Evolutionary conservation across 2,888 invertebrate genomes (phyloP), one percentile per base, ranked within the genome.

Genomic region (Protonemura montana): DNA sequence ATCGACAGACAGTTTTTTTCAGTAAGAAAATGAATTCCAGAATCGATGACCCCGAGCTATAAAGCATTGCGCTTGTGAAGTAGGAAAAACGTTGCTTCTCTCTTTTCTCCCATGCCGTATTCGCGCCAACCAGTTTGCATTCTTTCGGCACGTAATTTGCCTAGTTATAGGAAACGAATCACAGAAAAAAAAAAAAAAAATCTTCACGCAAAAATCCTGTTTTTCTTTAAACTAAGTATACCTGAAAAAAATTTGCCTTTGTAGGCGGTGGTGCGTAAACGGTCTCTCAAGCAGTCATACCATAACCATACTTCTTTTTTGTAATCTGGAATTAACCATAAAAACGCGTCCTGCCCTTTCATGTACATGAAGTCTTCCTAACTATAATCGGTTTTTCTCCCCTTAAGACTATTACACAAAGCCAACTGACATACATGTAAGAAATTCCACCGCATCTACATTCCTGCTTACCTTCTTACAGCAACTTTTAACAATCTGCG

Each of bases 21-120:
- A 59, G 59, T 59, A 59, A 59, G 59, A 59, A 59, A 59, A 59
- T 59, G 59, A 59, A 59, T 59, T 59, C 59, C 59, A 59, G 59
- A 59, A 59, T 59, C 59, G 59, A 59, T 59, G 59, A 59, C 59
- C 59, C 59, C 59, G 21, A 59, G 59, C 59, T 59, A 21, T 59
- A 59, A 10, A 59, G 13, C 13, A 13, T 2, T 1, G 21, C 2
- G 59, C 59, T 59, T 59, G 59, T 59, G 1, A 59, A 10, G 59
- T 21, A 21, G 59, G 59, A 59, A 59, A 59, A 59, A 2, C 59
- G n/a, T n/a, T n/a, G n/a, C n/a, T n/a, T 59, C 59, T 59, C 13
- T 59, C 59, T 21, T 59, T 59, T 59, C n/a, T 59, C 21, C 1
- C 59, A 21, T 59, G 59, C 59, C 59, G 59, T 59, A 59, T 59